Percentiles rank a stretch among this genome's conserved stretches.
Conservation (phyloP, 2,888 invertebrate genomes). For the Eilema griseolum region DNA sequence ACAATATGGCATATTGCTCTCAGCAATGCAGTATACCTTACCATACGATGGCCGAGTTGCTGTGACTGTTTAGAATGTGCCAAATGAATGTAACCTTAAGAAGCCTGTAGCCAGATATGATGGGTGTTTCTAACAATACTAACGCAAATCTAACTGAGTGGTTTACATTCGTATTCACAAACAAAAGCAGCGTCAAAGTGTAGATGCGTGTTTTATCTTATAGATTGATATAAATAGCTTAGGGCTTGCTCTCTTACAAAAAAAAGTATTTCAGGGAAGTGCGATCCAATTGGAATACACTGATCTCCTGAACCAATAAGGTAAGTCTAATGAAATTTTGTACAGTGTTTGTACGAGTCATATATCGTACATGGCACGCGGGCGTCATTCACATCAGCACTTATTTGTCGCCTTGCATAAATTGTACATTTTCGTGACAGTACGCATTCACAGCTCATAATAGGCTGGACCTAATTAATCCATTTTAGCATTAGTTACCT, state of each 20-base stretch:
- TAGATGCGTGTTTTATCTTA: neutral
- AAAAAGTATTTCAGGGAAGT: no score
- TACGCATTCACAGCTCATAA: no score
- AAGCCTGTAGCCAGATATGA: constrained; percentile 17
- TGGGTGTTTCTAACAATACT: constrained; percentile 13
- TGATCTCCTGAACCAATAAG: neutral
- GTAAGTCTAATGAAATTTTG: neutral
- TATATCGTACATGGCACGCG: no score
- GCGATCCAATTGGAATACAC: neutral
- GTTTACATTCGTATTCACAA: constrained; percentile 11
- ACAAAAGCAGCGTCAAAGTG: neutral
- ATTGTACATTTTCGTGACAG: no score
- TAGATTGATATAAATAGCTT: no score
- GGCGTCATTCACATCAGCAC: no score
- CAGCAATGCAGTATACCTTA: constrained; percentile 18
- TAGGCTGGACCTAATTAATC: no score
- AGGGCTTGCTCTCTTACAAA: no score
- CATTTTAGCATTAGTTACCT: no score
- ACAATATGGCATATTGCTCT: constrained; percentile 6
- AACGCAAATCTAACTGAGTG: neutral
- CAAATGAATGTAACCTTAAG: neutral
- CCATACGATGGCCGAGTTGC: constrained; percentile 13
- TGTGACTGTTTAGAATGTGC: constrained; percentile 23
- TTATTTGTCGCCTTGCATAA: no score
- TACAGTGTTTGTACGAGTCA: no score